Evolutionary conservation across 23 tunicate genomes (phyloP).

Genomic region (Halocynthia aurantium): DNA sequence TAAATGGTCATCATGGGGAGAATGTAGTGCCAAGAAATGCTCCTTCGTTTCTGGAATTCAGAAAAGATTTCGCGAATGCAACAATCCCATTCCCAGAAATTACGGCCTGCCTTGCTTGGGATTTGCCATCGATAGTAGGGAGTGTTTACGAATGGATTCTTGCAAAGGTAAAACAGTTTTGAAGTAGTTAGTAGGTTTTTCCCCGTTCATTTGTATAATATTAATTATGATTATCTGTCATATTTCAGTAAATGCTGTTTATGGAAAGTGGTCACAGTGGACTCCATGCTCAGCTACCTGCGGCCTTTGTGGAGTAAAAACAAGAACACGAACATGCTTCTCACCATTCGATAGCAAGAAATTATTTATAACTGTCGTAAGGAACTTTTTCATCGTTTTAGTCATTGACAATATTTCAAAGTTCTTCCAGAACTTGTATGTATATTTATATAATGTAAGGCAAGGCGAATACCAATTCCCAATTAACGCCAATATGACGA

Average conservation of each 20-base stretch:
- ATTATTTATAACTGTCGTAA: background rate
- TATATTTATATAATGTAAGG: too few species aligned
- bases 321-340: conserved; percentile 1
- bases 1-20: conserved; percentile 6
- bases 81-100: conserved; percentile 26
- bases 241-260: background rate
- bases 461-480: too few species aligned
- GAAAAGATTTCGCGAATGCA: background rate
- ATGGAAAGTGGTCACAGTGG: conserved; percentile 38
- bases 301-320: conserved; percentile 13
- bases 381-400: background rate
- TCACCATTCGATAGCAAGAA: background rate
- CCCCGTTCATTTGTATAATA: background rate
- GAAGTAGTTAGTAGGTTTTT: background rate
- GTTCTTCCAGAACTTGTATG: too few species aligned
- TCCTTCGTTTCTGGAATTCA: background rate
- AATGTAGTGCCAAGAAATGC: background rate
- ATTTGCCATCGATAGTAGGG: background rate
- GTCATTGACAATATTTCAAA: too few species aligned
- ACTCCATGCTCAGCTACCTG: conserved; percentile 32
- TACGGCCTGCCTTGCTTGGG: conserved; percentile 54
- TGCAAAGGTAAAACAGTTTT: conserved; percentile 34
- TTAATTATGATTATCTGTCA: background rate
- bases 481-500: too few species aligned
- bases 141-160: conserved; percentile 35